Conservation (phyloP, 1,140 invertebrate genomes). For the Colletes latitarsis region DNA sequence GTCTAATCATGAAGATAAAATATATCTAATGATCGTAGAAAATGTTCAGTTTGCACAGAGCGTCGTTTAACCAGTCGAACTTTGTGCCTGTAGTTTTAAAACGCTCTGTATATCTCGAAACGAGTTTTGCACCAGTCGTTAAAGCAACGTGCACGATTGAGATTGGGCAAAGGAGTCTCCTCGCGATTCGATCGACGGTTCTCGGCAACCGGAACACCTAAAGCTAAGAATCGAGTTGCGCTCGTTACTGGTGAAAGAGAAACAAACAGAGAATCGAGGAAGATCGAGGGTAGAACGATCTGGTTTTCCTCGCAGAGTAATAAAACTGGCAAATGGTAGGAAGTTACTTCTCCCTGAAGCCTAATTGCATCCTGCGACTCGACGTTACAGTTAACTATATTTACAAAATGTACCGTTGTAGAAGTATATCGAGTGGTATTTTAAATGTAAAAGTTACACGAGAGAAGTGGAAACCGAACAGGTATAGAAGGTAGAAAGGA, state of each 20-base stretch:
- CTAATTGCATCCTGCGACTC: slow-evolving; percentile 37
- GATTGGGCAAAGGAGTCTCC: not conserved
- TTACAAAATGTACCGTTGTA: slow-evolving; percentile 35
- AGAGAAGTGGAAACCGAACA: slow-evolving; percentile 2
- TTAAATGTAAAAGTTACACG: slow-evolving; percentile 32
- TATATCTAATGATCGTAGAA: too few species aligned
- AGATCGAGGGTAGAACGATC: slow-evolving; percentile 1
- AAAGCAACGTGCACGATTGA: not conserved
- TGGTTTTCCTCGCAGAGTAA: not conserved
- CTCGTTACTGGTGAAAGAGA: slow-evolving; percentile 28
- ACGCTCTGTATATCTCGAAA: not conserved
- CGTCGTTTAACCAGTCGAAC: too few species aligned
- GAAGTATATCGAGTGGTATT: slow-evolving; percentile 42
- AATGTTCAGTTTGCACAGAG: too few species aligned
- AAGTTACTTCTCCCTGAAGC: slow-evolving; percentile 47
- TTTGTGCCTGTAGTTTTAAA: not conserved
- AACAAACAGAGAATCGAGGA: slow-evolving; percentile 19
- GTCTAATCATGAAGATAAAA: too few species aligned
- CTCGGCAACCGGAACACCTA: slow-evolving; percentile 44
- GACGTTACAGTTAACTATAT: slow-evolving; percentile 33
- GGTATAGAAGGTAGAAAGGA: slow-evolving; percentile 8
- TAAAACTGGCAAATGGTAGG: slow-evolving; percentile 1
- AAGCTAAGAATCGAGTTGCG: slow-evolving; percentile 36
- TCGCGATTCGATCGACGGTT: slow-evolving; percentile 29
- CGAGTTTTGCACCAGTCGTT: not conserved